Evolutionary conservation across 2,888 invertebrate genomes (phyloP).

Genomic region (Patella caerulea): DNA sequence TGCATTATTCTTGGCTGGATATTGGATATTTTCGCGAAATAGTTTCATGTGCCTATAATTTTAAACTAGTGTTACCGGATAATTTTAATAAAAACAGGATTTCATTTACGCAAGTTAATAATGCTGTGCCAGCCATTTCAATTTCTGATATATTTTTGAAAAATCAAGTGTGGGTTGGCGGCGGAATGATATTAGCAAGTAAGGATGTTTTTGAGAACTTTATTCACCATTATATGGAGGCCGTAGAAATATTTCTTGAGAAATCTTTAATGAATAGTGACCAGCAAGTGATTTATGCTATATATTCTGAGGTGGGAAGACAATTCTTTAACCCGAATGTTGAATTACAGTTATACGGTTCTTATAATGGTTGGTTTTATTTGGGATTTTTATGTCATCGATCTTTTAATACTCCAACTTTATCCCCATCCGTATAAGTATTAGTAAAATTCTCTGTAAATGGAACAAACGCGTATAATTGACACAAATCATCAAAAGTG

Average conservation of each 20-base stretch:
- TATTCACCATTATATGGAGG: slow-evolving; percentile 27
- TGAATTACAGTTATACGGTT: neutral
- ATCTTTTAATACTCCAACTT: neutral
- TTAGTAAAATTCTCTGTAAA: too few relatives aligned
- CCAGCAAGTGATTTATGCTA: slow-evolving; percentile 37
- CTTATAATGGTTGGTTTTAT: neutral
- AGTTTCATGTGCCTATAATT: slow-evolving; percentile 24
- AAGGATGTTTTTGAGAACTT: slow-evolving; percentile 22
- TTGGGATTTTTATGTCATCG: neutral
- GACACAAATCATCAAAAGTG: too few relatives aligned
- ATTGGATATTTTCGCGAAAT: slow-evolving; percentile 49
- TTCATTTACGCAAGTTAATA: slow-evolving; percentile 23
- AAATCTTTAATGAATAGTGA: slow-evolving; percentile 38
- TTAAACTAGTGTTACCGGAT: slow-evolving; percentile 31
- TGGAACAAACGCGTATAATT: too few relatives aligned
- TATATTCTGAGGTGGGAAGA: neutral
- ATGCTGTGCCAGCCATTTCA: neutral
- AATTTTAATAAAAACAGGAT: slow-evolving; percentile 30
- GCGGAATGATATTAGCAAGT: slow-evolving; percentile 37
- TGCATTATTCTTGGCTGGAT: slow-evolving; percentile 51
- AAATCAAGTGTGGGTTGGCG: slow-evolving; percentile 45
- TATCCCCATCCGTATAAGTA: too few relatives aligned
- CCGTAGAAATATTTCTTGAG: slow-evolving; percentile 32
- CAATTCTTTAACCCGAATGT: neutral
- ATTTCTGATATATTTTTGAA: slow-evolving; percentile 33